Evolutionary conservation across 2,113 vertebrate genomes (phyloP).

Genomic region (Halcyon senegalensis): DNA sequence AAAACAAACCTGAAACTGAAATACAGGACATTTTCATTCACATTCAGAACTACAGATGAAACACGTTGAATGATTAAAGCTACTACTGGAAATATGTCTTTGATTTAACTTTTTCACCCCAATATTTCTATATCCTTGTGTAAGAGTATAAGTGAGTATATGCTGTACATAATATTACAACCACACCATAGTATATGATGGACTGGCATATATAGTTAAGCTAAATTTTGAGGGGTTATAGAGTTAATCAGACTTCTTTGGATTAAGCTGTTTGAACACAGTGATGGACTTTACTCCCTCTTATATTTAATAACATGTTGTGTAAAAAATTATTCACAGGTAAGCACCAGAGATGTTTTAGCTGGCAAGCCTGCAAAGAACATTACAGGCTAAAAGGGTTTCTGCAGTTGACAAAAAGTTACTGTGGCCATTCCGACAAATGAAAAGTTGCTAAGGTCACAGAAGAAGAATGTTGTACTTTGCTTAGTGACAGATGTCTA

Average conservation of each 20-base stretch:
- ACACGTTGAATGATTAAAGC: background rate
- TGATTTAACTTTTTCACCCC: background rate
- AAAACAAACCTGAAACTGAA: background rate
- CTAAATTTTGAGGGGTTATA: background rate
- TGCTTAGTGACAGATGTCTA: background rate
- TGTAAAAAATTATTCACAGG: background rate
- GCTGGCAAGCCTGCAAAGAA: background rate
- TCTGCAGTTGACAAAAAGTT: background rate
- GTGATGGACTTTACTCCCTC: background rate
- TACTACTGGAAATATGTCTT: background rate
- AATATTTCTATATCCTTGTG: background rate
- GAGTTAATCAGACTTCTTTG: background rate
- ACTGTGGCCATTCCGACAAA: background rate
- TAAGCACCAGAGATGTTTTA: background rate
- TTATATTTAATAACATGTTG: background rate
- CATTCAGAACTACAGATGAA: background rate
- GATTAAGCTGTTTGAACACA: background rate
- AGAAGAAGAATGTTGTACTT: background rate
- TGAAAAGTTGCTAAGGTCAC: background rate
- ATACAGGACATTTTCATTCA: background rate
- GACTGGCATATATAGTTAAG: background rate
- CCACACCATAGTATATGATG: background rate
- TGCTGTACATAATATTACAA: background rate
- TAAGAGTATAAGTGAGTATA: background rate
- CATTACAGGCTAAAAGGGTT: background rate